Base-by-base conservation (phyloP, 1,140 invertebrate species). In the Atta texana region DNA sequence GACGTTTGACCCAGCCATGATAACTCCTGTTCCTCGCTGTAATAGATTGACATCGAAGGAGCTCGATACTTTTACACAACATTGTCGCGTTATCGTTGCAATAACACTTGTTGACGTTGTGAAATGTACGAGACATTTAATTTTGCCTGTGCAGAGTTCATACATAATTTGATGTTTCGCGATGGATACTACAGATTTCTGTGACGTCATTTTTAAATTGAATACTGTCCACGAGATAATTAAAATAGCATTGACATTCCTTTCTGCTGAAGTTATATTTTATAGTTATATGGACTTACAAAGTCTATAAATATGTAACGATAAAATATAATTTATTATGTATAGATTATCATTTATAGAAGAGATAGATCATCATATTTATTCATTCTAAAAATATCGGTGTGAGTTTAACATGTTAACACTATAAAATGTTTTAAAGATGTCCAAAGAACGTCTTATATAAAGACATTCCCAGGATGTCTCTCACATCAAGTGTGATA, bases 1-100 rank as follows among this genome's bases (percentile, higher is more conserved):
- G 61, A 28, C 76, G 57, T 24, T 78, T 78, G 76, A 66, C 61
- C 61, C 28, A 44, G 7, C n/a, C 28, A 49, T 68, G 61, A 80
- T 68, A 68, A 80, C n/a, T 66, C 18, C 44, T 78, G 28, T 64
- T 51, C 10, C n/a, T 66, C 24, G 24, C 10, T 49, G 49, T 51
- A 39, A 53, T 68, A 34, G 24, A 28, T 51, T 34, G 63, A 68
- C 61, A 51, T 61, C 24, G 76, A 66, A 66, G 18, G 12, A 34
- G 18, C 24, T n/a, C 18, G 39, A 55, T 72, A 10, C 64, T 14
- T 57, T 44, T 44, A 39, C 10, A 16, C 14, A 6, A 4, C n/a
- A 57, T 18, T 31, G 28, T 49, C 39, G 39, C 39, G 39, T 44
- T 28, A 3, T 49, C 39, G 21, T 34, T 44, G 8, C 24, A 44